Percentiles rank a stretch among this genome's conserved stretches.
phyloP scores from a whole-genome alignment of 2,797 vertebrate species.

The Phoeniculus purpureus region DNA sequence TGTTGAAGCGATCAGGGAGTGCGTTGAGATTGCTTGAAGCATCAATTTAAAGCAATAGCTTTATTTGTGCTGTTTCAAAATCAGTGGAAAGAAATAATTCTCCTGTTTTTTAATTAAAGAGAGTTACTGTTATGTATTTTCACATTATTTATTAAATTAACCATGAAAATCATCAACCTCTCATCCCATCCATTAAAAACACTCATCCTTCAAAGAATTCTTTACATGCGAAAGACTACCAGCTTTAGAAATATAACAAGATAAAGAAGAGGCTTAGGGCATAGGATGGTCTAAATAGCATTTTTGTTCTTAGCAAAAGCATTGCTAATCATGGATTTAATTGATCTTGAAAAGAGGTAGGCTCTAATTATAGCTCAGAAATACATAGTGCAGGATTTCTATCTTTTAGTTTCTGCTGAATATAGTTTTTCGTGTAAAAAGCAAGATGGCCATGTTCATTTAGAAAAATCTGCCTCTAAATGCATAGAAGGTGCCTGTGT shows the following conservation, averaged over 20 bases:
- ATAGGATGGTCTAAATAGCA: background rate
- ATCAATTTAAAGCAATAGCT: slow-evolving; percentile 26
- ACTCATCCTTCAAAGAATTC: background rate
- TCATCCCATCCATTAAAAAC: slow-evolving; percentile 20
- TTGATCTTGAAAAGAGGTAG: background rate
- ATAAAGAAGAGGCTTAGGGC: background rate
- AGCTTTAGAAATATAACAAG: slow-evolving; percentile 19
- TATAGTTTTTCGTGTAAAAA: background rate
- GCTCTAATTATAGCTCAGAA: background rate
- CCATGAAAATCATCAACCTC: background rate
- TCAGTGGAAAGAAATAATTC: background rate
- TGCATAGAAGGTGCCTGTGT: background rate
- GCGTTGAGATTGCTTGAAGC: slow-evolving; percentile 27
- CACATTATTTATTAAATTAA: slow-evolving; percentile 29
- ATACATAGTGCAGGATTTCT: background rate
- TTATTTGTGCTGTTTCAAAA: slow-evolving; percentile 10
- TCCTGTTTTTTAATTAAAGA: slow-evolving; percentile 26
- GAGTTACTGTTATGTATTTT: background rate
- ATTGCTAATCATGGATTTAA: slow-evolving; percentile 28
- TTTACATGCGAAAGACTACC: background rate
- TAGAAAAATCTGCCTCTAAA: background rate
- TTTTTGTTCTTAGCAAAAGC: background rate
- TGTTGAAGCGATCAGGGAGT: background rate
- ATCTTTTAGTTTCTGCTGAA: background rate
- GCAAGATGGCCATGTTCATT: background rate